These are phyloP conservation scores for Aphyosemion australe DNA, from an alignment of 2,113 vertebrate species.

Conservation along the genomic window DNA sequence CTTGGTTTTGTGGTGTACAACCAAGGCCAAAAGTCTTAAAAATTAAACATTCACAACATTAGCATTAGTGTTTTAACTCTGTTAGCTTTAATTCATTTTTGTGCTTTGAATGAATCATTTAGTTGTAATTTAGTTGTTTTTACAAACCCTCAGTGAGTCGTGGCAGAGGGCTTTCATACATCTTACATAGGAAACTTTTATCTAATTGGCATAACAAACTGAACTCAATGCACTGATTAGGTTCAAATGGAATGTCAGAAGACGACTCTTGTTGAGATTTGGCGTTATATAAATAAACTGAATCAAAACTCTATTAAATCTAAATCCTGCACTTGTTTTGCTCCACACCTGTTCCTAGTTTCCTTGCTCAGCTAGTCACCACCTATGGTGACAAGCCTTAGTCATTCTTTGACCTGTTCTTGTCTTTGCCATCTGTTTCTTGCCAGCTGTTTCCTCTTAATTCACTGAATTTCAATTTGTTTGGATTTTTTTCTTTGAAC, in stretches of 20 bases:
- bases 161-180: too few relatives aligned
- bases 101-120: neutral
- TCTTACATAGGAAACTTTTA: too few relatives aligned
- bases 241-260: too few relatives aligned
- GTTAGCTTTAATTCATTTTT: neutral
- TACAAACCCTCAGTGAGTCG: too few relatives aligned
- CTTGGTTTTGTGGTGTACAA: neutral
- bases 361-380: neutral
- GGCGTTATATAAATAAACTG: too few relatives aligned
- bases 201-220: too few relatives aligned
- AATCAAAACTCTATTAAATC: too few relatives aligned
- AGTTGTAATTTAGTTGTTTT: neutral
- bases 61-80: too few relatives aligned
- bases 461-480: neutral
- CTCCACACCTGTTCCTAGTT: neutral
- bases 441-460: neutral
- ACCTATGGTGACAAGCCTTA: neutral
- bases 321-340: neutral
- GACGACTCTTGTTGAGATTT: too few relatives aligned
- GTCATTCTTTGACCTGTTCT: neutral
- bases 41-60: too few relatives aligned
- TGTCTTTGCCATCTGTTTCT: neutral
- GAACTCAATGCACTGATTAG: too few relatives aligned
- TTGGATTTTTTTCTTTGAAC: constrained; percentile 1
- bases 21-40: too few relatives aligned